These are phyloP conservation scores for Cyclophora albipunctata DNA, from an alignment of 2,888 invertebrate genomes.

Conservation along the genomic window DNA sequence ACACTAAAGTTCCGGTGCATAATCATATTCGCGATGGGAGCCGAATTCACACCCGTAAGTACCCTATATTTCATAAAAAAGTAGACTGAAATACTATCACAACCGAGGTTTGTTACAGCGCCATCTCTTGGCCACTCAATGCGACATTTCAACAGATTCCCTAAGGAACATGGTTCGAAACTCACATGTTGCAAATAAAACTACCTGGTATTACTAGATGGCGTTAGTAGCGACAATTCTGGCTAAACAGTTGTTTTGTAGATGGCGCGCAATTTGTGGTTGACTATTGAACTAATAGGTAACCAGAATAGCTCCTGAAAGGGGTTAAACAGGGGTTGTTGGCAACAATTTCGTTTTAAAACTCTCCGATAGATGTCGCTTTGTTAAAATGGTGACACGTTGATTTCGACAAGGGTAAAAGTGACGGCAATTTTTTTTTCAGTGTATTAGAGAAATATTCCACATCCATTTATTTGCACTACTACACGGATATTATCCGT, in stretches of 20 bases:
- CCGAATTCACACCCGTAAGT: constrained; percentile 65
- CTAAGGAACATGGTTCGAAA: constrained; percentile 14
- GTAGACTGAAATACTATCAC: constrained; percentile 32
- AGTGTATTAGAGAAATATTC: too few relatives aligned
- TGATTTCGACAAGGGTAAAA: too few relatives aligned
- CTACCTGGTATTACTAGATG: constrained; percentile 9
- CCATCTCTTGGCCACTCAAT: constrained; percentile 40
- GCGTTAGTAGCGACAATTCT: constrained; percentile 3
- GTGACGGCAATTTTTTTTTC: too few relatives aligned
- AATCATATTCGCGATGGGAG: constrained; percentile 40
- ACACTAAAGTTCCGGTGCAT: constrained; percentile 46
- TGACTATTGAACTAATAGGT: neutral
- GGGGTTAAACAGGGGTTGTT: neutral
- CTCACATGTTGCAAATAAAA: too few relatives aligned
- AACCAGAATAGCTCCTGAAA: too few relatives aligned
- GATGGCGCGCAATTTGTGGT: constrained; percentile 7
- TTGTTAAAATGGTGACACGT: too few relatives aligned
- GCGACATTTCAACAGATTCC: constrained; percentile 21
- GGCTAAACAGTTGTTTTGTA: neutral
- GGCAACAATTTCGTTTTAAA: constrained; percentile 7
- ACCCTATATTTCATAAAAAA: constrained; percentile 12
- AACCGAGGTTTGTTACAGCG: constrained; percentile 36
- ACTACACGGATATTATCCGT: too few relatives aligned
- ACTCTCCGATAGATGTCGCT: constrained; percentile 36
- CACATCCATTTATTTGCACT: too few relatives aligned